Conservation (phyloP, 2,888 invertebrate species). For the Cheilosia urbana region DNA sequence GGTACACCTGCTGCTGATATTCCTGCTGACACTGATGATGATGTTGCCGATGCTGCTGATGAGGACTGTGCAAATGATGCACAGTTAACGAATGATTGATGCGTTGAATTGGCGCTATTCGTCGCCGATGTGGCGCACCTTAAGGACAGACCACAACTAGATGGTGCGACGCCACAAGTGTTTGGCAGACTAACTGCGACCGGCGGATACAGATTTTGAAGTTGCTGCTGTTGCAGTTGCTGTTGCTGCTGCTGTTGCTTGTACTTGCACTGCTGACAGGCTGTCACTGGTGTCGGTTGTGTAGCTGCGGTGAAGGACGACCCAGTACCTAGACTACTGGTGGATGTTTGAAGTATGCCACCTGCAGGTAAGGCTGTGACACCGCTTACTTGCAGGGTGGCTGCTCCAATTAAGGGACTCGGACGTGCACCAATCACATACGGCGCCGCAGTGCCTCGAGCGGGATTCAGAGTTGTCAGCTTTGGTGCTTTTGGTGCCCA, state of each 20-base stretch:
- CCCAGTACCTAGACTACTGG: slow-evolving; percentile 12
- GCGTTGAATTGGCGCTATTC: slow-evolving; percentile 75
- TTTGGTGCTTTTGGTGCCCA: slow-evolving; percentile 81
- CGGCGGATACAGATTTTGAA: slow-evolving; percentile 59
- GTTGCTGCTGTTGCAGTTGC: slow-evolving; percentile 64
- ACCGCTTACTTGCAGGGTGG: slow-evolving; percentile 60
- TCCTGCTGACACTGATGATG: slow-evolving; percentile 64
- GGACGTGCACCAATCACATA: slow-evolving; percentile 77
- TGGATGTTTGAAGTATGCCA: slow-evolving; percentile 44
- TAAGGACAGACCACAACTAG: slow-evolving; percentile 65
- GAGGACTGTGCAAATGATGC: slow-evolving; percentile 61
- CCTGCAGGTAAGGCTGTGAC: slow-evolving; percentile 51
- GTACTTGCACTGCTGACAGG: slow-evolving; percentile 76
- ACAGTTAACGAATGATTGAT: slow-evolving; percentile 71
- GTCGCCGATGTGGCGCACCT: slow-evolving; percentile 77
- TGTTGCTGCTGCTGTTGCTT: slow-evolving; percentile 77
- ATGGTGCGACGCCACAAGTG: slow-evolving; percentile 63
- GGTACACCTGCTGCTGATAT: slow-evolving; percentile 63
- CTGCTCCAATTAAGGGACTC: slow-evolving; percentile 60
- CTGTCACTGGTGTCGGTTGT: slow-evolving; percentile 32
- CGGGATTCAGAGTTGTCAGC: slow-evolving; percentile 75
- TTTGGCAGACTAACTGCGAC: slow-evolving; percentile 47
- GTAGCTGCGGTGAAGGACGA: slow-evolving; percentile 26
- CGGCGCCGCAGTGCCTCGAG: slow-evolving; percentile 79
- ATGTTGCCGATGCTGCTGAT: slow-evolving; percentile 57